Evolutionary conservation across 35 echinoderm and acorn worm species (phyloP), one percentile per base, ranked within the genome.

Genomic region (Acanthaster planci): DNA sequence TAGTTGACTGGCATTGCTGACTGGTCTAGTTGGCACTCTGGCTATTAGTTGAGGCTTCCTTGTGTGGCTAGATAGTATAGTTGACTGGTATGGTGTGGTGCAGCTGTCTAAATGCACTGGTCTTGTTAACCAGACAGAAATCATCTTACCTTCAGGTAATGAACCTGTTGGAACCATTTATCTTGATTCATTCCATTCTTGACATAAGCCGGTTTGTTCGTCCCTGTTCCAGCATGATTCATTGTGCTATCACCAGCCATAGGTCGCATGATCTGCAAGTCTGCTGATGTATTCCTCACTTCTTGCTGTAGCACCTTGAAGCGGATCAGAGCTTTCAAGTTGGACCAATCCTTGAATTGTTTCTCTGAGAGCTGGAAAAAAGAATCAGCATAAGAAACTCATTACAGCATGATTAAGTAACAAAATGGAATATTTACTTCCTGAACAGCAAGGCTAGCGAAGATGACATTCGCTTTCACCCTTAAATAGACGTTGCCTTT

Each of bases 81-180:
- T 47, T 47, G 42, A 47, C 42, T 47, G 42, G 42, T 47, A 12
- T 47, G 42, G 42, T 67, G 18, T 27, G n/a, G 60, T 22, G 60
- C 7, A 67, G 7, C 32, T 67, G n/a, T n/a, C n/a, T n/a, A n/a
- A n/a, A n/a, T n/a, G n/a, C n/a, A n/a, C n/a, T n/a, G n/a, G n/a
- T n/a, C n/a, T n/a, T n/a, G n/a, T 19, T 32, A 14, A 17, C 16
- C 16, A n/a, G n/a, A n/a, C n/a, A 52, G 12, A 52, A 27, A 82
- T 53, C n/a, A 8, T 51, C 29, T 37, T 84, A 96, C 90, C 94
- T 97, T 97, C 8, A 97, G 78, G 32, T 97, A 97, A 72, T 97
- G 94, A 16, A 97, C 94, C 78, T 97, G 94, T 23, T 92, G 86
- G 54, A 92, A 97, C 86, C 94, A 92, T 39, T 97, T 97, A 29